Base-by-base conservation (phyloP, 2,797 vertebrate species). In the Momotus momota region DNA sequence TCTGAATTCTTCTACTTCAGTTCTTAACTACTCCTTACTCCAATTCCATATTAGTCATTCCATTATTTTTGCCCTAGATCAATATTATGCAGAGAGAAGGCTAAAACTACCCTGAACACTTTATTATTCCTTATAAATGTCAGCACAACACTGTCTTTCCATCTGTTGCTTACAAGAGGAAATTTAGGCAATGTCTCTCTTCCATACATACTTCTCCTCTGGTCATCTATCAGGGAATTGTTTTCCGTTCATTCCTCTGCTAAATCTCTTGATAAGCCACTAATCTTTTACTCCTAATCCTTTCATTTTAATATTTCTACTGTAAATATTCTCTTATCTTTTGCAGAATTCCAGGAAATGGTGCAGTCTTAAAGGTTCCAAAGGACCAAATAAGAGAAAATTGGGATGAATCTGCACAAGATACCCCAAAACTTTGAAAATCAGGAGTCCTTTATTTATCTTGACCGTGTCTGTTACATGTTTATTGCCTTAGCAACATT, bases 321-420 rank as follows among this genome's bases (percentile, higher is more conserved):
- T 54, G 18, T 46, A 82, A 88, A 90, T 35, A 88, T 89, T 72
- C 13, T 86, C 70, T 88, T 90, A 52, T 98, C 65, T 93, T 84
- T 94, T 78, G n/a, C 98, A 99, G 99, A 99, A 97, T 99, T 99
- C 98, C 98, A 98, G 94, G 98, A 98, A 84, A 98, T 99, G 99
- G 99, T 99, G 91, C 98, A 98, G 92, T 98, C 99, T 96, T 99
- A 99, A 99, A 95, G 78, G 40, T 58, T 94, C 86, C 55, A 45
- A 88, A 88, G 71, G 91, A 86, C 23, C 65, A 78, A 83, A 35
- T 33, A 71, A 88, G 43, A 91, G 1, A 70, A 65, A 88, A 85
- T 7, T 57, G n/a, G 90, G 71, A 94, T 66, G 78, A 78, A 83
- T 81, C 94, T 96, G 75, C 86, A 81, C 3, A 5, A 97, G 92